These are phyloP conservation scores for Zygaena filipendulae DNA, from an alignment of 2,888 invertebrate species.

Conservation along the genomic window DNA sequence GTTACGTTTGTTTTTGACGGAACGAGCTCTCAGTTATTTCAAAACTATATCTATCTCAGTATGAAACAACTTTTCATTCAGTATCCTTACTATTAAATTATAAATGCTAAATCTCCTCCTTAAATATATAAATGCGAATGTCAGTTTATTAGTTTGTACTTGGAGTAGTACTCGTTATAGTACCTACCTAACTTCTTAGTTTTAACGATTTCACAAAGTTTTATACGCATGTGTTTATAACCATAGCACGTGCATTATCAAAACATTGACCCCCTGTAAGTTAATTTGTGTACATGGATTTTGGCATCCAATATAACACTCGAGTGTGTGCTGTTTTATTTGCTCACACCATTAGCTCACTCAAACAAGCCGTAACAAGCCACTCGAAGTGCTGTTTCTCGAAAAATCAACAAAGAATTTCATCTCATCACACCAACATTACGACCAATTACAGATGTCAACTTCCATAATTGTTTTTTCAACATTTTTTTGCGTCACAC, in stretches of 20 bases:
- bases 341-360: slow-evolving; percentile 54
- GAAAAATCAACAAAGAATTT: slow-evolving; percentile 33
- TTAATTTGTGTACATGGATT: slow-evolving; percentile 54
- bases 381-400: slow-evolving; percentile 38
- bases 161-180: no score
- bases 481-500: slow-evolving; percentile 37
- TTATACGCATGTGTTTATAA: slow-evolving; percentile 56
- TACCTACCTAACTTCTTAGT: no score
- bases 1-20: slow-evolving; percentile 38
- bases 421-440: slow-evolving; percentile 44
- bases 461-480: no score
- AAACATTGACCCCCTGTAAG: slow-evolving; percentile 66
- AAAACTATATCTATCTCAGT: no score
- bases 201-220: slow-evolving; percentile 65
- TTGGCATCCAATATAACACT: slow-evolving; percentile 46
- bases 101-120: no score
- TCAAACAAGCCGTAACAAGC: slow-evolving; percentile 40
- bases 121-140: no score
- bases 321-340: slow-evolving; percentile 47
- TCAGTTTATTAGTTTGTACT: no score
- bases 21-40: no score
- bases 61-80: no score
- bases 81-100: no score
- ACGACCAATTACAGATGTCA: slow-evolving; percentile 34
- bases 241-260: slow-evolving; percentile 55